Base-by-base conservation (phyloP, 1,140 invertebrate genomes). In the Tribolium madens region DNA sequence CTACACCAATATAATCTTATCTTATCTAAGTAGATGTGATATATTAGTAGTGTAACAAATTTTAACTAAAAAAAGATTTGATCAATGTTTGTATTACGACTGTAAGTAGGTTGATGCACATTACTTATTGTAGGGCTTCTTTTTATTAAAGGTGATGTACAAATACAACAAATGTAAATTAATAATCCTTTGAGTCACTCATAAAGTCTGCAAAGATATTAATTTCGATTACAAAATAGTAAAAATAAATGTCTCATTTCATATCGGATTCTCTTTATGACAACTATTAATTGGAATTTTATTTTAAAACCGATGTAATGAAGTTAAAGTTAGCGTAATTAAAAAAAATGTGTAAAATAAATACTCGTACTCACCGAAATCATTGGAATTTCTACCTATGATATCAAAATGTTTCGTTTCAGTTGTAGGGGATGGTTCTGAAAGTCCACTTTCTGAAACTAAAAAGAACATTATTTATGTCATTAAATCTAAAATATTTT, bases 381-480 rank as follows among this genome's bases (percentile, higher is more conserved):
- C 82, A 80, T 83, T 84, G 12, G 76, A 80, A 33, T 77, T 80
- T 18, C 47, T 70, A 57, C 83, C 83, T 5, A 82, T 83, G 4
- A 82, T 84, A 42, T 82, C 83, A 21, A 80, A 76, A 78, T 72
- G 78, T 46, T 81, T 84, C 4, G 83, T 81, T 72, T 84, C 82
- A 10, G 83, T 81, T 13, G 78, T 53, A 5, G 50, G 47, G 13
- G 76, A 21, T 18, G 26, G 18, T n/a, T 81, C 79, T 73, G 47
- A 14, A 36, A 76, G 50, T 17, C 72, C 74, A 76, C 78, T 80
- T 76, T 82, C 79, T 81, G 60, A 79, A 82, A 81, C 42, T 60
- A 75, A 21, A 57, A 12, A 57, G 2, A 57, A 64, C 9, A 64
- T 33, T 64, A 15, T 21, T 21, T 21, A 21, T 2, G 1, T 21